Base-by-base conservation (phyloP, 2,113 vertebrate species). In the Rynchops niger region DNA sequence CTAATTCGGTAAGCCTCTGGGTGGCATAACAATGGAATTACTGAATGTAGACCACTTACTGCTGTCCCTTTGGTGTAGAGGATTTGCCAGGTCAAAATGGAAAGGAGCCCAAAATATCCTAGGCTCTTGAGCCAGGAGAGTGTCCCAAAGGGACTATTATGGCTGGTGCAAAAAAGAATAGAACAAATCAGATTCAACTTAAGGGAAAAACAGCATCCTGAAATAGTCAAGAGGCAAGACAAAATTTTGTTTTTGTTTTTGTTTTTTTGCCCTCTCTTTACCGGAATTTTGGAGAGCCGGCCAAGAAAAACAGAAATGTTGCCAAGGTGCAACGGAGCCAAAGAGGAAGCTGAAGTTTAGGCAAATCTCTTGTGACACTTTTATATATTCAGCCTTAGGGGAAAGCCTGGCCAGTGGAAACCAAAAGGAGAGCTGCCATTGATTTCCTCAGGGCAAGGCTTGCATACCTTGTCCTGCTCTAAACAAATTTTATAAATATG, bases 331-430 rank as follows among this genome's bases (percentile, higher is more conserved):
- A 2, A 72, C 1, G 1, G 80, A 92, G 69, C 80, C 95, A 96
- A 95, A 95, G 63, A 79, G 67, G 90, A 93, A 95, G 82, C 79
- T 88, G 15, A 95, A 81, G 21, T 90, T 94, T 86, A 83, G 63
- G 38, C 62, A 94, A 79, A 74, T 71, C 42, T 92, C 67, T 88
- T 86, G 82, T 67, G 80, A 47, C 45, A 27, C 34, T 92, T 95
- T 85, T 92, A 40, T 90, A 34, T 78, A 78, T 45, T 82, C 4
- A 3, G 29, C 43, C 55, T 82, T 71, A 83, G 63, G 50, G 53
- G 21, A 78, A 86, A 93, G n/a, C 32, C 82, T 67, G 29, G 36
- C 26, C 49, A 43, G 52, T 53, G 30, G 85, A 97, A 95, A 36
- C 43, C 85, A 82, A 73, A 94, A 81, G 55, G 82, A 96, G 52